Evolutionary conservation across 2,113 vertebrate genomes (phyloP), one percentile per base, ranked within the genome.

Genomic region (pig (Sus scrofa)): DNA sequence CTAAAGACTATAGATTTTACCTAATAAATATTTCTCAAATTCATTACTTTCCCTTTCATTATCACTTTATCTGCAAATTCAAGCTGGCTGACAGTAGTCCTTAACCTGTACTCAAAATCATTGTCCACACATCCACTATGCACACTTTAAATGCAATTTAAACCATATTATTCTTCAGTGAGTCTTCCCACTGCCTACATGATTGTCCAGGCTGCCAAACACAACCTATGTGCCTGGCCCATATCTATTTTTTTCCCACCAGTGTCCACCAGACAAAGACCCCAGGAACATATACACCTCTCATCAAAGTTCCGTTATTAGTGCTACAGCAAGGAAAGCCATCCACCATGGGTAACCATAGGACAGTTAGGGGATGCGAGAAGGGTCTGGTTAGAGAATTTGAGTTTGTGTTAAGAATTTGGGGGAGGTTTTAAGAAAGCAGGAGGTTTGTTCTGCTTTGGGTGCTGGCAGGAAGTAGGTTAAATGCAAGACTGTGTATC

Each of bases 331-430:
- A 22, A 75, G 67, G 4, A 30, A 83, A 86, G 58, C 12, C 32
- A 2, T 19, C 8, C 2, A 32, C 19, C 9, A 1, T 34, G n/a
- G 6, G 6, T 14, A 54, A 30, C 9, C 86, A 27, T 63, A 0
- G 34, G 9, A 12, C 34, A 52, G 22, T 32, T 18, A 84, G 32
- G 67, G 32, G 15, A 22, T n/a, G 26, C 2, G 16, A 75, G 19
- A 75, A 75, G 34, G 77, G n/a, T 1, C 22, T 81, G n/a, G 26
- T 44, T 79, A 58, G 86, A 70, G 56, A 78, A 22, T 44, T 44
- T 44, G 44, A 44, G 44, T 67, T 44, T 50, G 3, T 63, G 10
- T 22, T n/a, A 65, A 2, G 54, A 32, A 68, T 70, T 75, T 62
- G 44, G 24, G 34, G 27, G 26, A 75, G 6, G 4, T 10, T 20